Percentiles rank a stretch among this genome's conserved stretches.
Conservation (phyloP, 2,113 vertebrate genomes). For the Columbina picui region DNA sequence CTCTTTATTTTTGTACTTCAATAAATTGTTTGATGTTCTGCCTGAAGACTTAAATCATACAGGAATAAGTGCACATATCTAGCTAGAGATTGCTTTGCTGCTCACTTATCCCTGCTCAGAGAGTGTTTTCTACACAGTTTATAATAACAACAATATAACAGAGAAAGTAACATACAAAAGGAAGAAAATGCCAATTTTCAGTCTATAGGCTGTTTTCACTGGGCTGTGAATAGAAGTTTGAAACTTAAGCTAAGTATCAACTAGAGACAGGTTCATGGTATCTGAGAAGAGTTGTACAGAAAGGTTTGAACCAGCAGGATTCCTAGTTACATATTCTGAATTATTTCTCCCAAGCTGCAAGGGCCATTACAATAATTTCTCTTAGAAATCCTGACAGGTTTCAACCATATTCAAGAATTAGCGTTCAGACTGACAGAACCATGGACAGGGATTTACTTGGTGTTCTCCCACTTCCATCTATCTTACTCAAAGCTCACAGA, state of each 20-base stretch:
- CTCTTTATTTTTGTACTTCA: neutral
- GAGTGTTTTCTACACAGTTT: neutral
- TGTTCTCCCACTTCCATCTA: neutral
- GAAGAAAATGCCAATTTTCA: neutral
- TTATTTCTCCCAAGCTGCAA: neutral
- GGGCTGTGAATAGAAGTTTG: neutral
- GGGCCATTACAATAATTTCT: neutral
- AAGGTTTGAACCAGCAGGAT: neutral
- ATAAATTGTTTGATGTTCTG: neutral
- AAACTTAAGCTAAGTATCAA: neutral
- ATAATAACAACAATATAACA: neutral
- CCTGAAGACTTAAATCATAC: neutral
- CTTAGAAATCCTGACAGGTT: neutral
- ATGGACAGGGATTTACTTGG: neutral
- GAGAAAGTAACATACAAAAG: neutral
- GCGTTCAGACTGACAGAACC: neutral
- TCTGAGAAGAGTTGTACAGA: neutral
- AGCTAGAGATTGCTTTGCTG: neutral
- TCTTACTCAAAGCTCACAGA: neutral
- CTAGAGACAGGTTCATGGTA: neutral
- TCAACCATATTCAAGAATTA: neutral
- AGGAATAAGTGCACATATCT: neutral
- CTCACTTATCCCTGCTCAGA: neutral
- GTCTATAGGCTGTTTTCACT: neutral
- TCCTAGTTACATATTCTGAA: neutral